These are phyloP conservation scores for Petrocephalus schoutedeni DNA, from an alignment of 2,797 vertebrate species.

Conservation along the genomic window DNA sequence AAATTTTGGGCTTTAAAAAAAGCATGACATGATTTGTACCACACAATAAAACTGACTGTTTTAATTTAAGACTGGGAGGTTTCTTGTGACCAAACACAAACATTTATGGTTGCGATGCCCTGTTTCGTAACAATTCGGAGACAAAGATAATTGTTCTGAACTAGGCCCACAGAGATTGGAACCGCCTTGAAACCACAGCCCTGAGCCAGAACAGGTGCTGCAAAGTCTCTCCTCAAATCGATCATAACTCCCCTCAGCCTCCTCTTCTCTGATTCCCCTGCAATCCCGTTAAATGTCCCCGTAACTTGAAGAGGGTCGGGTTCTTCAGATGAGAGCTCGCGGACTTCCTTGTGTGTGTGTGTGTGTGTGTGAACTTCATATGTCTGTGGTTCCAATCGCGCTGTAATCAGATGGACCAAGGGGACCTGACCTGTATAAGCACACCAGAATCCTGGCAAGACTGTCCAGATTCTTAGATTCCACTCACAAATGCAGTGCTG, in stretches of 20 bases:
- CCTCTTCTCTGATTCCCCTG: conserved; percentile 55
- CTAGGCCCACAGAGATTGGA: not conserved
- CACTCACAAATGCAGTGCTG: not conserved
- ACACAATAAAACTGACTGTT: not conserved
- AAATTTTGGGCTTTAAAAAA: not conserved
- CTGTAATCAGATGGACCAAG: not conserved
- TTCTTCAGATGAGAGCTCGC: conserved; percentile 72
- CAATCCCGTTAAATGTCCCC: conserved; percentile 75
- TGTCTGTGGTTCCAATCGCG: not conserved
- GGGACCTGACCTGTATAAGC: not conserved
- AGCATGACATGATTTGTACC: not conserved
- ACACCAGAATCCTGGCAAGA: not conserved
- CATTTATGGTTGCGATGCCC: not conserved
- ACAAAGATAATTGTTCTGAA: conserved; percentile 14
- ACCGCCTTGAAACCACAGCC: conserved; percentile 17
- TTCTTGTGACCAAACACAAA: not conserved
- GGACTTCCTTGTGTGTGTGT: conserved; percentile 49
- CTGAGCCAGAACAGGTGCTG: conserved; percentile 64
- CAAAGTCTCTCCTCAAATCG: conserved; percentile 65
- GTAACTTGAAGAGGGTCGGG: conserved; percentile 72
- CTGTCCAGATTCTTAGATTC: not conserved
- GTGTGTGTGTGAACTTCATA: not conserved
- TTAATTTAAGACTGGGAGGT: not conserved
- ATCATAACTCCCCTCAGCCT: conserved; percentile 56
- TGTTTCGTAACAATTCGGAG: not conserved